Evolutionary conservation across 2,888 invertebrate species (phyloP).

Genomic region (Hyposoter didymator): DNA sequence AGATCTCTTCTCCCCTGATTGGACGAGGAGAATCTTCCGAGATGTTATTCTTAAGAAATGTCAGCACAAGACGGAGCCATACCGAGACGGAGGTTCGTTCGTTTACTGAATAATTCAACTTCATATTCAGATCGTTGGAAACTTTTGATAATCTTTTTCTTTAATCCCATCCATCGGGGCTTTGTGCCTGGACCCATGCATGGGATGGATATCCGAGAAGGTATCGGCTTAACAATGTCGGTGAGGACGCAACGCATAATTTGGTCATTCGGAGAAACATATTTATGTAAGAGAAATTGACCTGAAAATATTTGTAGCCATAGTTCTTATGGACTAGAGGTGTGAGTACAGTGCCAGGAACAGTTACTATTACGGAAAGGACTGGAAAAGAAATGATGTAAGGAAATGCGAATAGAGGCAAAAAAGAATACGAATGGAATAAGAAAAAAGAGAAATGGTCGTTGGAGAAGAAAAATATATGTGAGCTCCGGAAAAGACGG

Average conservation of each 20-base stretch:
- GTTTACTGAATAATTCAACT: too few species aligned
- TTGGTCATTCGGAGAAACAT: not conserved
- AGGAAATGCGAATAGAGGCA: constrained; percentile 30
- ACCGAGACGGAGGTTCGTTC: too few species aligned
- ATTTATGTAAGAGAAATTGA: not conserved
- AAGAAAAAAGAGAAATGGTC: constrained; percentile 31
- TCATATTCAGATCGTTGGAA: not conserved
- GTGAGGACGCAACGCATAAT: not conserved
- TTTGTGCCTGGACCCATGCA: not conserved
- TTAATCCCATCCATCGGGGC: not conserved
- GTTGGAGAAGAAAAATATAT: constrained; percentile 39
- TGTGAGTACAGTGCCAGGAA: not conserved
- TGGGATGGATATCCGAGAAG: too few species aligned
- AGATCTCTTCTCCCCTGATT: not conserved
- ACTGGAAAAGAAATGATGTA: constrained; percentile 14
- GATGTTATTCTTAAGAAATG: too few species aligned
- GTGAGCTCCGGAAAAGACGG: constrained; percentile 23
- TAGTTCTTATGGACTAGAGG: not conserved
- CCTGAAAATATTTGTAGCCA: not conserved
- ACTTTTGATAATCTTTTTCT: not conserved
- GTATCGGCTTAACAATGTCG: too few species aligned
- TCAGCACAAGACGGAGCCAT: too few species aligned
- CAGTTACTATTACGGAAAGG: not conserved
- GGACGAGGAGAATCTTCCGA: not conserved
- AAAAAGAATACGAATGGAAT: not conserved